Base-by-base conservation (phyloP, 1,140 invertebrate genomes). In the Melitaea cinxia region DNA sequence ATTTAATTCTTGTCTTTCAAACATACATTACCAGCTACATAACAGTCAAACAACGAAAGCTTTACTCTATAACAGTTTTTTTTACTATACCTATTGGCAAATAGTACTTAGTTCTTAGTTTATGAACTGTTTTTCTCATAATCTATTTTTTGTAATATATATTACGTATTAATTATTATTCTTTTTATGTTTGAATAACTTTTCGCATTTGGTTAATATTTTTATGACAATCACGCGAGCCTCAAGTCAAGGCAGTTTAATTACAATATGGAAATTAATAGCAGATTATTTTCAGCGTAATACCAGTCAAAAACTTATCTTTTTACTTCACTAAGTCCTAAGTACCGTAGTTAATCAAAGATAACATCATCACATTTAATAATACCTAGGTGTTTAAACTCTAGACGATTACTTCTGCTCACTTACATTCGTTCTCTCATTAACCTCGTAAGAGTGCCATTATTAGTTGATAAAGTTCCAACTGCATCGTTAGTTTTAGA, bases 401-500 rank as follows among this genome's bases (percentile, higher is more conserved):
- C 33, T 33, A 33, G 2, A 10, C 54, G 23, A 23, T 23, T 45
- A 21, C 23, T 30, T 35, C 53, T 42, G 2, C 26, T 50, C 57
- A 60, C n/a, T n/a, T n/a, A n/a, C n/a, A n/a, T n/a, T n/a, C n/a
- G n/a, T n/a, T n/a, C n/a, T n/a, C n/a, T n/a, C n/a, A 62, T 54
- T 35, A 53, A 45, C 47, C 49, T 24, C 37, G 54, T 35, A 53
- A 53, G 57, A 60, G 49, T 60, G 37, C 37, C 28, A 60, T 66
- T 59, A 66, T 52, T 53, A 64, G 57, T 56, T 50, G 56, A 53
- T 54, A 49, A 15, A 54, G 50, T 28, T 54, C 23, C 57, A 47
- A 50, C 42, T 60, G 35, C 57, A 54, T 17, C 33, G 49, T 57
- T 57, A 14, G 37, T 42, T 57, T 21, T 39, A 24, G 37, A 56